phyloP scores from a whole-genome alignment of 1,140 invertebrate genomes.

The Apis cerana region DNA sequence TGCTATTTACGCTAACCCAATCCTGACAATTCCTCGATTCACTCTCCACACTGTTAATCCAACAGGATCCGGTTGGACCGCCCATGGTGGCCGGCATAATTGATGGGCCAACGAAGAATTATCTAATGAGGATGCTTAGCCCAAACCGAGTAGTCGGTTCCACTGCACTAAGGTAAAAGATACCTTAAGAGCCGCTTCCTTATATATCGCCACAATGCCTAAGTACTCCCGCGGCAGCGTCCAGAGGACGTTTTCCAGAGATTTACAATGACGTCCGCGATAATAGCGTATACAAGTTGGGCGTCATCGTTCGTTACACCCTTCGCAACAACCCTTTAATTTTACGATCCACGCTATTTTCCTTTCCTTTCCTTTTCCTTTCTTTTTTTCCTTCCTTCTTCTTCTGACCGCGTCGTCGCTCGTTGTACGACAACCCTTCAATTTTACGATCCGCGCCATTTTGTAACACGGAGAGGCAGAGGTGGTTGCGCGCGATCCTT shows the following conservation, averaged over 20 bases:
- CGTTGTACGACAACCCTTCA: no score
- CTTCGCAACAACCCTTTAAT: slow-evolving; percentile 3
- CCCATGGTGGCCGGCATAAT: slow-evolving; percentile 48
- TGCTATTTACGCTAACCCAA: background rate
- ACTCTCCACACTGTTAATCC: slow-evolving; percentile 33
- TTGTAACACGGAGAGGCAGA: no score
- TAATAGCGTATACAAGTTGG: slow-evolving; percentile 14
- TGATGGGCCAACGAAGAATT: slow-evolving; percentile 49
- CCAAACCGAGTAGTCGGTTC: slow-evolving; percentile 46
- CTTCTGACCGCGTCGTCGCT: no score
- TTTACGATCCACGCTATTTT: slow-evolving; percentile 14
- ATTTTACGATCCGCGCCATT: no score
- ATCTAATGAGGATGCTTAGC: slow-evolving; percentile 59
- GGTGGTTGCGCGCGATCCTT: no score
- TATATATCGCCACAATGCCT: slow-evolving; percentile 18
- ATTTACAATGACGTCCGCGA: slow-evolving; percentile 41
- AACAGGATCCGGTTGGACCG: slow-evolving; percentile 31
- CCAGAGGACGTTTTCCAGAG: background rate
- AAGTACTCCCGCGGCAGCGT: background rate
- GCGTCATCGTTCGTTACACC: background rate
- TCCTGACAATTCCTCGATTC: slow-evolving; percentile 54
- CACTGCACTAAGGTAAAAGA: slow-evolving; percentile 35
- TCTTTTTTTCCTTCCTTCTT: rapidly evolving
- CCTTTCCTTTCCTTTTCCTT: background rate
- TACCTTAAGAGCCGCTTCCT: slow-evolving; percentile 37